Conservation (phyloP, 2,113 vertebrate species). For the Megalops atlanticus region DNA sequence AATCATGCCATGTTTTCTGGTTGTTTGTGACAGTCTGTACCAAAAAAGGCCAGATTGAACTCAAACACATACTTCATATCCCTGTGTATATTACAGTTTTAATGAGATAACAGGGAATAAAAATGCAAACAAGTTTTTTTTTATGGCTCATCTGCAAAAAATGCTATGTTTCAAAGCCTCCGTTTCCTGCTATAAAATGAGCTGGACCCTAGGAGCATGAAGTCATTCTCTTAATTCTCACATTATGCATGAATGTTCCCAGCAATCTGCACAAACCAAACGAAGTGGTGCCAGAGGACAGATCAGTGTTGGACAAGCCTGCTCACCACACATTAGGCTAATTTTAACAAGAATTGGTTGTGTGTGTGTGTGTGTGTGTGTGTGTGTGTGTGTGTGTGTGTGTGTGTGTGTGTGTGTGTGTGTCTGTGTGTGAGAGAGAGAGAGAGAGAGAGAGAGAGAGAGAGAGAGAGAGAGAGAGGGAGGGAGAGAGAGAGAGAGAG, state of each 20-base stretch:
- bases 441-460: too few relatives aligned
- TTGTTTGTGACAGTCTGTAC: not conserved
- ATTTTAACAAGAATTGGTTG: too few relatives aligned
- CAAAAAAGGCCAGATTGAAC: not conserved
- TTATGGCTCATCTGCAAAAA: too few relatives aligned
- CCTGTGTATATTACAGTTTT: not conserved
- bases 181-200: not conserved
- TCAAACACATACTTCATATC: not conserved
- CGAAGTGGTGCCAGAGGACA: not conserved
- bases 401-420: not conserved
- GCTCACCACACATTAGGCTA: not conserved
- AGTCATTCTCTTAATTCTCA: not conserved
- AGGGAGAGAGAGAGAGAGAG: too few relatives aligned
- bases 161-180: not conserved
- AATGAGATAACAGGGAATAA: not conserved
- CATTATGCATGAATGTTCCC: not conserved
- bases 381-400: not conserved
- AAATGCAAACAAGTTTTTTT: not conserved
- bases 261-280: not conserved
- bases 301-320: not conserved
- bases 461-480: too few relatives aligned
- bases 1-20: not conserved
- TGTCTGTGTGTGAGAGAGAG: not conserved
- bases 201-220: not conserved
- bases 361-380: not conserved